These are phyloP conservation scores for Drosophila meridionalis DNA, from an alignment of 2,888 invertebrate species.

Conservation along the genomic window DNA sequence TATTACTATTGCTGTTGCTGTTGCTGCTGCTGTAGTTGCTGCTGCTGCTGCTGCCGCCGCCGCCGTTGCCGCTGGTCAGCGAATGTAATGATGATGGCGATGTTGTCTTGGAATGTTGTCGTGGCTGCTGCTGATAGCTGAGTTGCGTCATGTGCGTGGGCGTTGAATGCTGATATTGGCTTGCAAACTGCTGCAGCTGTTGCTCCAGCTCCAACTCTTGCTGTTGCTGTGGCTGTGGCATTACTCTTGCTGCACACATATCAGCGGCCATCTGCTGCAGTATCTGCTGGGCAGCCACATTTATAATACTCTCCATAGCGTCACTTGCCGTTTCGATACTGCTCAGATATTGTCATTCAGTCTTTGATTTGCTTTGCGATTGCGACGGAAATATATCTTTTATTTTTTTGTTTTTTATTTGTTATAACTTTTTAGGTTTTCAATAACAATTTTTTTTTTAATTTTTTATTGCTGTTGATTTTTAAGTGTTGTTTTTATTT, in stretches of 20 bases:
- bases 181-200: constrained; percentile 48
- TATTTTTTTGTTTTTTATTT: background rate
- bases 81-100: constrained; percentile 63
- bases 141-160: constrained; percentile 63
- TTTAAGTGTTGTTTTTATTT: background rate
- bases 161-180: constrained; percentile 63
- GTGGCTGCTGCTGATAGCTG: constrained; percentile 65
- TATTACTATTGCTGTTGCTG: background rate
- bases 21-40: constrained; percentile 11
- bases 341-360: constrained; percentile 49
- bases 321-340: constrained; percentile 40
- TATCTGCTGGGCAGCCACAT: constrained; percentile 71
- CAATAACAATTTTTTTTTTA: constrained; percentile 8
- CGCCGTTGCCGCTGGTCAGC: constrained; percentile 51
- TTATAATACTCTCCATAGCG: constrained; percentile 75
- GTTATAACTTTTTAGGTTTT: constrained; percentile 12
- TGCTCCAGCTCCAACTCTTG: constrained; percentile 19
- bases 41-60: constrained; percentile 21
- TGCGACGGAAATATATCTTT: constrained; percentile 41
- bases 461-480: constrained; percentile 20
- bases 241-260: constrained; percentile 59
- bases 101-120: constrained; percentile 69
- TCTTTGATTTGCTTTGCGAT: constrained; percentile 51
- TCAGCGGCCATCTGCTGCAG: constrained; percentile 80
- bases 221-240: constrained; percentile 28